phyloP scores from a whole-genome alignment of 1,140 invertebrate species.

The Kradibia gibbosae region DNA sequence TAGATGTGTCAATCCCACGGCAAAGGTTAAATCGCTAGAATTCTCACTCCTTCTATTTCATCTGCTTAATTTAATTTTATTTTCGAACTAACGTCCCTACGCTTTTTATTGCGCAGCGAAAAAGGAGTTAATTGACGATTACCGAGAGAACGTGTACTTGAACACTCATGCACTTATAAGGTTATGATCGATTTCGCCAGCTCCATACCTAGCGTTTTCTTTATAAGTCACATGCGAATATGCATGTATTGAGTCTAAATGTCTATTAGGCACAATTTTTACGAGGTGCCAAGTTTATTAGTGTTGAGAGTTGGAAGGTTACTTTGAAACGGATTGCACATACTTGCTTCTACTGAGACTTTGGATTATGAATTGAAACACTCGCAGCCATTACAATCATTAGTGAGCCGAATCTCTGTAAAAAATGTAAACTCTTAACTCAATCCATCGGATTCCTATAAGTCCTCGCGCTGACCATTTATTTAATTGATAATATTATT shows the following conservation, averaged over 20 bases:
- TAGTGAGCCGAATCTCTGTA: too few relatives aligned
- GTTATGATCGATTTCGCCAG: not conserved
- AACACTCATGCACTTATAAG: not conserved
- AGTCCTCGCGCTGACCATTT: too few relatives aligned
- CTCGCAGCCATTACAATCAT: too few relatives aligned
- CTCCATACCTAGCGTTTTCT: constrained; percentile 10
- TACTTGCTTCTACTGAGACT: not conserved
- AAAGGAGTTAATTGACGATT: constrained; percentile 36
- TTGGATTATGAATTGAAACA: too few relatives aligned
- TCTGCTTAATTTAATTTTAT: constrained; percentile 6
- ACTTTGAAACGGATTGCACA: not conserved
- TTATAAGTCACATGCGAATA: not conserved
- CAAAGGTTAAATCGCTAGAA: constrained; percentile 5
- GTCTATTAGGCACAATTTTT: not conserved
- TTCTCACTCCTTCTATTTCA: not conserved
- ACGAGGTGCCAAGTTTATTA: constrained; percentile 25
- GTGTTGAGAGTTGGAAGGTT: not conserved
- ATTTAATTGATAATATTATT: too few relatives aligned
- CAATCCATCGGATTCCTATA: too few relatives aligned
- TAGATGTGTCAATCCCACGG: not conserved
- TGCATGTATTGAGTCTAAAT: not conserved
- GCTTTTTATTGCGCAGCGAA: constrained; percentile 10
- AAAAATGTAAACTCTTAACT: too few relatives aligned
- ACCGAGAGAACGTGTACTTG: not conserved
- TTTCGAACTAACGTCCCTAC: not conserved